Base-by-base conservation (phyloP, 1,140 invertebrate genomes). In the Calycopis cecrops region DNA sequence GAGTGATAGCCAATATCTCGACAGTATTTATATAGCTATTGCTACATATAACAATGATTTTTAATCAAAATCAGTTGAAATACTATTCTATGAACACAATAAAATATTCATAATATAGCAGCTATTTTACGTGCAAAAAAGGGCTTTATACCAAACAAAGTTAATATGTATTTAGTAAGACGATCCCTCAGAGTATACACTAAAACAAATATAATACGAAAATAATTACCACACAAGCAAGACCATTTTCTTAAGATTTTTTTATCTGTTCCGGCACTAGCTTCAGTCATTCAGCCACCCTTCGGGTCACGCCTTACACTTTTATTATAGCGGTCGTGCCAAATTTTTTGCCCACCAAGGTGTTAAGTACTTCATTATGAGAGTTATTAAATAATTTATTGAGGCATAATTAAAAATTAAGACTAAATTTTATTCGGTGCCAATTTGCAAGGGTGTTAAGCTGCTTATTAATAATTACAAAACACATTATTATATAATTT, bases 401-500 rank as follows among this genome's bases (percentile, higher is more conserved):
- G 57, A 50, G 55, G 35, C 56, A 55, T 75, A 67, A 84, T 84
- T 84, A 84, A 80, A 82, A 82, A 84, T 80, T 84, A 80, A 61
- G 63, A 57, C 56, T 61, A 55, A 63, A 68, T 59, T 60, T 57
- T 62, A 74, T 65, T 66, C 69, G 71, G 21, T 28, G 6, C 21
- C 21, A 2, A 28, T 28, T 28, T 28, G 21, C 21, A 28, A 28
- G 68, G 59, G 57, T 58, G 47, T 52, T 58, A 53, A 67, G 60
- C 63, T 74, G 55, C 65, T 74, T 76, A 82, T 85, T 85, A 76
- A 63, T 67, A 2, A 28, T 28, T 28, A 28, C 21, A 28, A 28
- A 28, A 28, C 21, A 28, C 21, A 6, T 28, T 28, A 28, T 28
- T 28, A 28, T 3, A 28, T 28, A 3, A 28, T 28, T 28, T 28